Evolutionary conservation across 2,797 vertebrate genomes (phyloP).

Genomic region (Pachyuromys duprasi): DNA sequence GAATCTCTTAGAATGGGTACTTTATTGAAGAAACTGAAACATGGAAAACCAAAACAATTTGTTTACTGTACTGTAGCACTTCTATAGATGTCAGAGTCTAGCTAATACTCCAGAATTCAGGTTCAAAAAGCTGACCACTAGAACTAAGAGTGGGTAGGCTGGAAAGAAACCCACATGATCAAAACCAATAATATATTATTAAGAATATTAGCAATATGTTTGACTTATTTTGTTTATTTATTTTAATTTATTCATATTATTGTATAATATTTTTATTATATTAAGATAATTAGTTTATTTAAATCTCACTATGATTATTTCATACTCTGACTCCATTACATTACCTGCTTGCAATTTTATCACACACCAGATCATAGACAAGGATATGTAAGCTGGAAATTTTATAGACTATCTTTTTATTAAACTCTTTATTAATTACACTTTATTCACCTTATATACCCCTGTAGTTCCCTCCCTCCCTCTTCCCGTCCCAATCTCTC

Average conservation of each 20-base stretch:
- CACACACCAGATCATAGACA: not conserved
- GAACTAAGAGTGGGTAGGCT: not conserved
- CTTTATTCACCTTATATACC: too few relatives aligned
- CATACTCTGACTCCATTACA: not conserved
- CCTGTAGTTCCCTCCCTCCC: too few relatives aligned
- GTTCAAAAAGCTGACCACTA: not conserved
- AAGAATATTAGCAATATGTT: not conserved
- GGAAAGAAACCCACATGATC: not conserved
- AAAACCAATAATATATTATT: not conserved
- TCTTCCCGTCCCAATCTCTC: too few relatives aligned
- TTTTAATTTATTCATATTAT: not conserved
- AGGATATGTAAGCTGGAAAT: not conserved
- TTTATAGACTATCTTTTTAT: not conserved
- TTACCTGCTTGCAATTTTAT: not conserved
- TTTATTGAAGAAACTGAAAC: not conserved
- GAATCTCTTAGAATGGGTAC: not conserved
- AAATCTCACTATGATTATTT: not conserved
- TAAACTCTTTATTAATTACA: too few relatives aligned
- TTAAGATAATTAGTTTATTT: not conserved
- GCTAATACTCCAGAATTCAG: not conserved
- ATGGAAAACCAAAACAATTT: not conserved
- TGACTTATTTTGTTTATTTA: not conserved
- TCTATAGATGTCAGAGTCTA: not conserved
- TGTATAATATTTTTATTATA: not conserved
- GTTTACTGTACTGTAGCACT: not conserved